These are phyloP conservation scores for Heterotis niloticus DNA, from an alignment of 2,113 vertebrate genomes.

Conservation along the genomic window DNA sequence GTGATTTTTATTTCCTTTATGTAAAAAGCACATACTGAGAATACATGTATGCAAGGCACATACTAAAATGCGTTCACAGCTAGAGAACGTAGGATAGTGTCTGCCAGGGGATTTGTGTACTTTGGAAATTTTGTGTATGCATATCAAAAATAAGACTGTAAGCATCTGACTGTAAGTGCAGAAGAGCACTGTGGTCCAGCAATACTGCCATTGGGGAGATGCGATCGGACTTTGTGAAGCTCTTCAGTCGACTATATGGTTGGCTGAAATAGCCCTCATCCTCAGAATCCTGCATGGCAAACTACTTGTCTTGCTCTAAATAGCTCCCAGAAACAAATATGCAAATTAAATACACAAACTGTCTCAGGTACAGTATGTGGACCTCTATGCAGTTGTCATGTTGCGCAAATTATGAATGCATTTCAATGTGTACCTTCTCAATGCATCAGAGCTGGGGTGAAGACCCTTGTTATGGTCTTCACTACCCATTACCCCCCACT, in stretches of 20 bases:
- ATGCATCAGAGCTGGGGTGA: constrained; percentile 44
- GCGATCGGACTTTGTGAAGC: constrained; percentile 2
- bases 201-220: constrained; percentile 19
- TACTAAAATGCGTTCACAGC: constrained; percentile 59
- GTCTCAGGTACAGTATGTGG: not conserved
- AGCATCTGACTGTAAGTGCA: constrained; percentile 19
- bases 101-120: constrained; percentile 22
- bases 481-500: constrained; percentile 26
- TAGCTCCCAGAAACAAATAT: constrained; percentile 20
- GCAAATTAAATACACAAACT: constrained; percentile 29
- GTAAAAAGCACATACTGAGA: constrained; percentile 53
- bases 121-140: constrained; percentile 24
- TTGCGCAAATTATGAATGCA: constrained; percentile 49
- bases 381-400: not conserved
- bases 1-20: constrained; percentile 34
- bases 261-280: constrained; percentile 1
- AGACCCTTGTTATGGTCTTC: constrained; percentile 39
- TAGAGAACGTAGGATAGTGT: constrained; percentile 33
- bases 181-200: constrained; percentile 17
- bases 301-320: constrained; percentile 13
- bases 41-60: constrained; percentile 56
- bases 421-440: constrained; percentile 60
- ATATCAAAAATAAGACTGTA: constrained; percentile 21
- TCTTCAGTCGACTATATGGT: constrained; percentile 17
- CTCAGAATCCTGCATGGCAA: constrained; percentile 5